Conservation (phyloP, 1,140 invertebrate species). For the Asobara japonica region DNA sequence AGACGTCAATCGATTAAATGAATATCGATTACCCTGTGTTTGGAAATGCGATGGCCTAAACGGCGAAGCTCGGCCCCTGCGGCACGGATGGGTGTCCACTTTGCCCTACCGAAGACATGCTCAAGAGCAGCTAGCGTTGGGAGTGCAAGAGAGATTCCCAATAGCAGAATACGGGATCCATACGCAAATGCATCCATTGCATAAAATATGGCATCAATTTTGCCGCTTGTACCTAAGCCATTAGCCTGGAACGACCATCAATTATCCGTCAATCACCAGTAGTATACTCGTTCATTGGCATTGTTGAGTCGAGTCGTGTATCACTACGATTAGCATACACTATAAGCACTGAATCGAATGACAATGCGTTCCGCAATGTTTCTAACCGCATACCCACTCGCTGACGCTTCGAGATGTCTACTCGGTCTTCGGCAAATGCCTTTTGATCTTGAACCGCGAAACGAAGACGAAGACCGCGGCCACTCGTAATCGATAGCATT, state of each 20-base stretch:
- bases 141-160: no score
- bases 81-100: no score
- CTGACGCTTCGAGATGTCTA: not conserved
- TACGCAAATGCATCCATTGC: not conserved
- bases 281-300: not conserved
- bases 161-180: no score
- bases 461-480: not conserved
- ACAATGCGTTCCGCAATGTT: not conserved
- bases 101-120: no score
- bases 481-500: constrained; percentile 8
- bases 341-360: not conserved
- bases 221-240: not conserved
- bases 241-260: not conserved
- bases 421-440: not conserved
- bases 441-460: constrained; percentile 14
- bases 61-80: no score
- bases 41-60: no score
- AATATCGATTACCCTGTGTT: no score
- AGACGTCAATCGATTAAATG: no score
- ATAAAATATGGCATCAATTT: not conserved
- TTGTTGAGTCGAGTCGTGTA: not conserved
- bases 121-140: no score
- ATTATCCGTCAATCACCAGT: not conserved
- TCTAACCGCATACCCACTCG: not conserved
- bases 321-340: not conserved